Conservation (phyloP, 2,888 invertebrate species). For the Lithophane socia region DNA sequence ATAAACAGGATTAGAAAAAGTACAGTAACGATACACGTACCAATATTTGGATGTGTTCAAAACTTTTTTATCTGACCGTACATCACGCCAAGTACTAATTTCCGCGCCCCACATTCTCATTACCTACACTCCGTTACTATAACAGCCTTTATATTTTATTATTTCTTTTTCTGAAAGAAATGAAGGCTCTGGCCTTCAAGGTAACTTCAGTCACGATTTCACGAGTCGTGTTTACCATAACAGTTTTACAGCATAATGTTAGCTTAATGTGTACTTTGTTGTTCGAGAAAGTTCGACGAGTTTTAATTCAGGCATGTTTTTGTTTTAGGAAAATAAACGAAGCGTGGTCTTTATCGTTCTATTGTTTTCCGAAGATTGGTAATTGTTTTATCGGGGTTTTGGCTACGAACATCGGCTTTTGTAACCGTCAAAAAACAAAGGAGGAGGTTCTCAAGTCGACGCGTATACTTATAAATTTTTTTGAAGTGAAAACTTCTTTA, state of each 20-base stretch:
- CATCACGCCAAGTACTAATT: slow-evolving; percentile 20
- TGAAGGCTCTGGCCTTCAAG: too few relatives aligned
- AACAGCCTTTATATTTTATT: slow-evolving; percentile 26
- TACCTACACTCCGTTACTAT: slow-evolving; percentile 6
- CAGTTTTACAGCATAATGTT: slow-evolving; percentile 39
- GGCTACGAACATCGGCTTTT: too few relatives aligned
- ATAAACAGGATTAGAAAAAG: neutral
- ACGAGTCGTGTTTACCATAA: slow-evolving; percentile 18
- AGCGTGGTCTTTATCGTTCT: neutral
- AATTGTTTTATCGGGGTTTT: neutral
- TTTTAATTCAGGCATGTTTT: slow-evolving; percentile 11
- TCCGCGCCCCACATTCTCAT: slow-evolving; percentile 33
- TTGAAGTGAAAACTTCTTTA: too few relatives aligned
- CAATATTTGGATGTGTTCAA: neutral
- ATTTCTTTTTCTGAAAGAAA: too few relatives aligned
- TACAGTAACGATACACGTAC: neutral
- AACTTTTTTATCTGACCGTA: neutral
- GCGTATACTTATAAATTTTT: too few relatives aligned
- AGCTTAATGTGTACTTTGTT: slow-evolving; percentile 2
- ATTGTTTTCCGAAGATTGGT: neutral
- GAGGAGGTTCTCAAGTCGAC: too few relatives aligned
- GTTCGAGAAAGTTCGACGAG: slow-evolving; percentile 19
- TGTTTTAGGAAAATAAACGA: neutral
- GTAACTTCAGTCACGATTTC: slow-evolving; percentile 48
- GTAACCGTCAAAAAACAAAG: too few relatives aligned